Evolutionary conservation across 2,888 invertebrate species (phyloP).

Genomic region (Epinotia nisella): DNA sequence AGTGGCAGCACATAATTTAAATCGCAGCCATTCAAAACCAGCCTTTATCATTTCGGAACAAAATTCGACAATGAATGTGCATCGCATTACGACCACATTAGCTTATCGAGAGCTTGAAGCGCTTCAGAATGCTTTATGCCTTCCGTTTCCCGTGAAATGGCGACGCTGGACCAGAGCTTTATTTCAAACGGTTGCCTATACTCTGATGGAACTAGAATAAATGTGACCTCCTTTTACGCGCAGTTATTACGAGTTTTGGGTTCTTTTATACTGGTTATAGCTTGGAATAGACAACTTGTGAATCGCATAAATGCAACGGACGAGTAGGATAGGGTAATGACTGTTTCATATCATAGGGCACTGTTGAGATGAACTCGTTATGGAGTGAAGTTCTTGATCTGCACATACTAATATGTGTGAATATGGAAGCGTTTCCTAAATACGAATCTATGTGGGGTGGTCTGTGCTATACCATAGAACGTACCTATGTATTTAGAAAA

Average conservation of each 20-base stretch:
- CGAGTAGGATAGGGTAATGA: slow-evolving; percentile 32
- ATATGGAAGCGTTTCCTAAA: no score
- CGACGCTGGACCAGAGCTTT: slow-evolving; percentile 45
- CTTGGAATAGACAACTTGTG: no score
- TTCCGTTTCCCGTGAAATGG: slow-evolving; percentile 55
- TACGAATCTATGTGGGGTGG: no score
- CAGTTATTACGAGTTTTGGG: no score
- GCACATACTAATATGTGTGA: no score
- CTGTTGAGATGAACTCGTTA: slow-evolving; percentile 3
- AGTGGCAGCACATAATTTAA: background rate
- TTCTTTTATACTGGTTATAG: no score
- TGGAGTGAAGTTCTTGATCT: no score
- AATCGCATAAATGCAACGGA: slow-evolving; percentile 2
- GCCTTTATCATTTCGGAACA: background rate
- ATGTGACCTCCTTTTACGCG: no score
- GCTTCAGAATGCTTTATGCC: slow-evolving; percentile 57
- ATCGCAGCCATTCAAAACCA: background rate
- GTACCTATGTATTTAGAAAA: no score
- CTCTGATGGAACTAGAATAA: background rate
- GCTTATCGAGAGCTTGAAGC: slow-evolving; percentile 54
- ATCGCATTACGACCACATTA: slow-evolving; percentile 56
- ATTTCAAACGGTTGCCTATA: background rate
- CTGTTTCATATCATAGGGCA: background rate
- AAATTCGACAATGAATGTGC: slow-evolving; percentile 4
- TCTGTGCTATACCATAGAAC: no score